phyloP scores from a whole-genome alignment of 92 coral and sea anemone species.

The Phenganax marumi region DNA sequence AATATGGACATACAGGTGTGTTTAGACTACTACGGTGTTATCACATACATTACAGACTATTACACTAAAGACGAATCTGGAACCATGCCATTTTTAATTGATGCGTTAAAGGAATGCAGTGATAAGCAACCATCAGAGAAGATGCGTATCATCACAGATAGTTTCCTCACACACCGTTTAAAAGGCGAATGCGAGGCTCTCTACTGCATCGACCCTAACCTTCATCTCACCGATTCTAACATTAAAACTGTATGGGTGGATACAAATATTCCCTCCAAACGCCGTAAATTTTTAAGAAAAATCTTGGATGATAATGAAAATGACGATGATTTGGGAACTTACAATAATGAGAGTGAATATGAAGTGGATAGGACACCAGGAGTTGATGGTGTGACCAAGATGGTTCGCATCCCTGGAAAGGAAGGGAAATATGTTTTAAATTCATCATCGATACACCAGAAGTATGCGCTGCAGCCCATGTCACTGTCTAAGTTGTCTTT shows the following conservation, averaged over 20 bases:
- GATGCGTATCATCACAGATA: not conserved
- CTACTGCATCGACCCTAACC: conserved; percentile 14
- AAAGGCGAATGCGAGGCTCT: conserved; percentile 17
- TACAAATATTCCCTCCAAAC: conserved; percentile 17
- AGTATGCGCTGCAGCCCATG: conserved; percentile 5
- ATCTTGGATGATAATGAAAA: not conserved
- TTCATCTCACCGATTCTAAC: conserved; percentile 17
- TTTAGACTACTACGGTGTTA: too few species aligned
- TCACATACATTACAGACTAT: too few species aligned
- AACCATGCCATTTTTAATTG: conserved; percentile 25
- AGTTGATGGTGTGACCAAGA: not conserved
- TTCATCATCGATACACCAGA: conserved; percentile 32
- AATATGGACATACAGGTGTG: too few species aligned
- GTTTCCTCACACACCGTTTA: conserved; percentile 6
- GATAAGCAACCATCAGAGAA: conserved; percentile 19
- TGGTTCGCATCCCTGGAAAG: conserved; percentile 24
- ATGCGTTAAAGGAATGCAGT: conserved; percentile 21
- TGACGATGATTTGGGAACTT: conserved; percentile 8
- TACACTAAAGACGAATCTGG: too few species aligned
- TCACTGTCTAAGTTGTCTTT: conserved; percentile 25
- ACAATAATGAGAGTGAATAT: conserved; percentile 23
- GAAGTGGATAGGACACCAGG: conserved; percentile 1
- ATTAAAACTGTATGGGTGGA: conserved; percentile 28
- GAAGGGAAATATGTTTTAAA: conserved; percentile 31
- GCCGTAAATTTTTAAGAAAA: conserved; percentile 14